Percentiles rank a stretch among this genome's conserved stretches.
phyloP scores from a whole-genome alignment of 64 coral and sea anemone species.

The Montipora capricornis region DNA sequence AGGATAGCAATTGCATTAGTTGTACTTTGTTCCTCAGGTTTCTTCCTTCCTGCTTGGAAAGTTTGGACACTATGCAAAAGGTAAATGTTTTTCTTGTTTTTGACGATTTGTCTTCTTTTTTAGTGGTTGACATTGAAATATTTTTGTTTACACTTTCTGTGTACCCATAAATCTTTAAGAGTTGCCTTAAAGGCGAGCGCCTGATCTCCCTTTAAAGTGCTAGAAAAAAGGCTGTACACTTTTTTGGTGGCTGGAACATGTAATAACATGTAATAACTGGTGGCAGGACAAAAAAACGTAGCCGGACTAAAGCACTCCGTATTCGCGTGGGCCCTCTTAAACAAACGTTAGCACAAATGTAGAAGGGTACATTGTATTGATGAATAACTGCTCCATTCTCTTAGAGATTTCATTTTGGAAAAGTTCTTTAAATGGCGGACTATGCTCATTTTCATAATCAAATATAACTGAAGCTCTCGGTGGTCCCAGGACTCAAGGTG shows the following conservation, averaged over 20 bases:
- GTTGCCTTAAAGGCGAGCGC: background rate
- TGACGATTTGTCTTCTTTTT: background rate
- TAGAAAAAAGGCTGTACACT: background rate
- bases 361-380: background rate
- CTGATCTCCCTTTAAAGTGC: background rate
- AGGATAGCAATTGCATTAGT: background rate
- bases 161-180: background rate
- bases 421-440: background rate
- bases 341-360: slow-evolving; percentile 19
- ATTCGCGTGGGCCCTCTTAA: background rate
- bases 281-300: background rate
- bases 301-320: background rate
- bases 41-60: background rate
- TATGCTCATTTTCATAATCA: background rate
- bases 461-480: slow-evolving; percentile 6
- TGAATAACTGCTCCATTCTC: background rate
- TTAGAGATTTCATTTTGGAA: background rate
- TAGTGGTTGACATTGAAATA: background rate
- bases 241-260: too few relatives aligned
- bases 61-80: background rate
- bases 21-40: background rate
- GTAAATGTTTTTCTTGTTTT: background rate
- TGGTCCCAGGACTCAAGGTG: slow-evolving; percentile 8
- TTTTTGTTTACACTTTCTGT: slow-evolving; percentile 23
- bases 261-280: too few relatives aligned